These are phyloP conservation scores for Tolypeutes matacus DNA, from an alignment of 2,797 vertebrate species.

Conservation along the genomic window DNA sequence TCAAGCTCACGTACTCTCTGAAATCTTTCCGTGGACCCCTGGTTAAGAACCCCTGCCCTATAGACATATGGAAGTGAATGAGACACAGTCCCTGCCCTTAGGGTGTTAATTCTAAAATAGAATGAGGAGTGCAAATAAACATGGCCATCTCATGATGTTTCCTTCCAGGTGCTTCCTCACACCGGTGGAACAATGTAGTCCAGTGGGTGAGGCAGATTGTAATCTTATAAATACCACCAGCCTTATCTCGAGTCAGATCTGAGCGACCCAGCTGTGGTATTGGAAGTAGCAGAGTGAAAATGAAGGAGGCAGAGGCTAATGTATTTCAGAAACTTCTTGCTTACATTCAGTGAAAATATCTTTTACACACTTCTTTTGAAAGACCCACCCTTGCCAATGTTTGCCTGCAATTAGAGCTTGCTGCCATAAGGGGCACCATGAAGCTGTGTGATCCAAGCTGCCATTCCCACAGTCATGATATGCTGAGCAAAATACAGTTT, in stretches of 20 bases:
- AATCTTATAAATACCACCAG: conserved; percentile 10
- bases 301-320: not conserved
- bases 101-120: conserved; percentile 26
- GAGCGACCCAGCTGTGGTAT: not conserved
- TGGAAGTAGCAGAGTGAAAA: not conserved
- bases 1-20: too few relatives aligned
- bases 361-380: not conserved
- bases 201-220: not conserved
- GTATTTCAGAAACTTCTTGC: conserved; percentile 24
- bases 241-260: not conserved
- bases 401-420: conserved; percentile 66
- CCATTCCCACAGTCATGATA: not conserved
- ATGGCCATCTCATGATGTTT: not conserved
- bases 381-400: not conserved
- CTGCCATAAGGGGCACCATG: not conserved
- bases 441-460: not conserved
- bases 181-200: not conserved
- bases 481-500: conserved; percentile 6
- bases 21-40: too few relatives aligned
- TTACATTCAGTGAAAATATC: not conserved
- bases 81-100: not conserved
- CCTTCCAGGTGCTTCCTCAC: conserved; percentile 29
- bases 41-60: too few relatives aligned
- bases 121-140: conserved; percentile 22
- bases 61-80: conserved; percentile 16